Conservation (phyloP, 1,140 invertebrate species). For the Ganaspis sp. region DNA sequence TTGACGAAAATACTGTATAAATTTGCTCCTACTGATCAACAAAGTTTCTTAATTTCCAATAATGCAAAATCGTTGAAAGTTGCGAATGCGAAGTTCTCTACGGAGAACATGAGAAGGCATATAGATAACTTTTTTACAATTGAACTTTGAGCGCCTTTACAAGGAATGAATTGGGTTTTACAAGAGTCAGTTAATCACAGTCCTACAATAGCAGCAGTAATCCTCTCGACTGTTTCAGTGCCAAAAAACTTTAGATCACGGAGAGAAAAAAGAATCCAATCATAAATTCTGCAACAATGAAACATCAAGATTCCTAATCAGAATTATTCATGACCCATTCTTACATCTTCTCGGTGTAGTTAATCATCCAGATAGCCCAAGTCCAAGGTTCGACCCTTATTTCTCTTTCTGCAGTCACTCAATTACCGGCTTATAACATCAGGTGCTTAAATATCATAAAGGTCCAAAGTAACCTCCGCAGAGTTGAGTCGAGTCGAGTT, state of each 20-base stretch:
- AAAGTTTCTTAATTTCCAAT: too few species aligned
- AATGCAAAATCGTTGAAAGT: too few species aligned
- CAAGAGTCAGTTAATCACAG: too few species aligned
- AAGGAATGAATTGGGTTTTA: too few species aligned
- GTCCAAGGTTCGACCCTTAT: slow-evolving; percentile 18
- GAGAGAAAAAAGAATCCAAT: not conserved
- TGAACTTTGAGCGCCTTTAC: too few species aligned
- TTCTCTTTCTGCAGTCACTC: slow-evolving; percentile 7
- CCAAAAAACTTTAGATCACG: not conserved
- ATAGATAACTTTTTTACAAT: too few species aligned
- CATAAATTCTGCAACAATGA: slow-evolving; percentile 38
- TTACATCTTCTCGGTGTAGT: slow-evolving; percentile 22
- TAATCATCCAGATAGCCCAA: slow-evolving; percentile 22
- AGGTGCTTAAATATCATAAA: slow-evolving; percentile 23
- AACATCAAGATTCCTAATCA: slow-evolving; percentile 9
- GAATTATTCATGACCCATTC: slow-evolving; percentile 2
- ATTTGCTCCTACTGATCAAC: too few species aligned
- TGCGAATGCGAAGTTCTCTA: too few species aligned
- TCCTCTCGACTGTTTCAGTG: not conserved
- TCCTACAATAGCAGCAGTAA: too few species aligned
- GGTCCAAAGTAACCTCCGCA: not conserved
- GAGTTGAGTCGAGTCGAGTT: slow-evolving; percentile 38
- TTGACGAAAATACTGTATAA: too few species aligned
- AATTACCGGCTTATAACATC: slow-evolving; percentile 28
- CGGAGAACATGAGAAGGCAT: too few species aligned